Conservation (phyloP, 2,797 vertebrate genomes). For the Cyclura pinguis region DNA sequence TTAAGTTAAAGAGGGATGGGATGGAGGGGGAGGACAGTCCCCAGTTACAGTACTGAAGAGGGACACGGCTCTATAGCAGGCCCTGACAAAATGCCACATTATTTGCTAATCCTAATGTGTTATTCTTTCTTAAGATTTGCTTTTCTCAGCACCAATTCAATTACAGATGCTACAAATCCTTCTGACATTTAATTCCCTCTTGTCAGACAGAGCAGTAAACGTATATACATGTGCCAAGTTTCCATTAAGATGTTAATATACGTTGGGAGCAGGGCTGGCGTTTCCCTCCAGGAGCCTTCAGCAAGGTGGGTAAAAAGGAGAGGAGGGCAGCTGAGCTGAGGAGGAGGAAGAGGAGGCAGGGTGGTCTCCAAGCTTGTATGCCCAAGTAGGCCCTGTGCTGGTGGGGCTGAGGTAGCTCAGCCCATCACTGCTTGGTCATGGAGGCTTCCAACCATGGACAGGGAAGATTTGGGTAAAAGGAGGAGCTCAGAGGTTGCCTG, state of each 20-base stretch:
- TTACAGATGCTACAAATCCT: conserved; percentile 93
- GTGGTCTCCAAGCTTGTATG: no score
- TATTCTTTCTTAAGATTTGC: conserved; percentile 93
- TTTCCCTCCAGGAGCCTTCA: conserved; percentile 49
- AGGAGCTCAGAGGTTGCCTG: neutral
- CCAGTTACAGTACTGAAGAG: conserved; percentile 76
- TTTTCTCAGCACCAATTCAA: conserved; percentile 93
- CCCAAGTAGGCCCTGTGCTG: neutral
- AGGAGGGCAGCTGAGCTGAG: neutral
- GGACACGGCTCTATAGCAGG: conserved; percentile 73
- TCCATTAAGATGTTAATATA: conserved; percentile 94
- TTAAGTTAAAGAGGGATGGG: conserved; percentile 58
- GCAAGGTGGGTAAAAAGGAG: conserved; percentile 24
- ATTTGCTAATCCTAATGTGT: conserved; percentile 92
- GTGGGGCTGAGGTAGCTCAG: neutral
- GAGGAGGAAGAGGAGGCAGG: neutral
- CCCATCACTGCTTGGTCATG: no score
- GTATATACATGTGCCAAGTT: conserved; percentile 86
- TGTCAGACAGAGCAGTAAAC: conserved; percentile 86
- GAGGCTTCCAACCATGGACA: no score
- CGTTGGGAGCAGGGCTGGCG: conserved; percentile 72
- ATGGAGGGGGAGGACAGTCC: neutral
- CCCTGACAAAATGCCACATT: conserved; percentile 87
- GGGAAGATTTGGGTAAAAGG: neutral
- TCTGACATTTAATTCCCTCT: conserved; percentile 94